Conservation (phyloP, 2,797 vertebrate species). For the Acanthurus lineatus region DNA sequence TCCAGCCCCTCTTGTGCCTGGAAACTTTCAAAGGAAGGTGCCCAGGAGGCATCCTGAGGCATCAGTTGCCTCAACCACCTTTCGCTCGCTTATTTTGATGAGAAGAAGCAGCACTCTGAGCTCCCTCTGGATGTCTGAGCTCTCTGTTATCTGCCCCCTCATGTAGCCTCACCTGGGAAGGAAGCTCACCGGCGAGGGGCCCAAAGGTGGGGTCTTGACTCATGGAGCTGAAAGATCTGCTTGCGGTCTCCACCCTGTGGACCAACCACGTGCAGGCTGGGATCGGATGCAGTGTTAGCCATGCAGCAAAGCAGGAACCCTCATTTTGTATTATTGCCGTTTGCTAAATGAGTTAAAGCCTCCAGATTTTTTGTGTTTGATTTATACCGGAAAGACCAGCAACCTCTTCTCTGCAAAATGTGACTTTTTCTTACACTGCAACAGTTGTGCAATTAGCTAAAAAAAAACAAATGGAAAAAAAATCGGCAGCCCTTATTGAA, state of each 20-base stretch:
- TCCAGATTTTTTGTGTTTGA: background rate
- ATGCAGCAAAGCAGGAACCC: no score
- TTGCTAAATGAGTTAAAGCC: background rate
- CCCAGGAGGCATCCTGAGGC: background rate
- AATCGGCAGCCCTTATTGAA: background rate
- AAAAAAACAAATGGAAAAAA: background rate
- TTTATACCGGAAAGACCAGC: background rate
- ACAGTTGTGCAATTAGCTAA: no score
- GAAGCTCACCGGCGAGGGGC: background rate
- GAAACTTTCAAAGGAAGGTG: background rate
- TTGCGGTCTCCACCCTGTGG: background rate
- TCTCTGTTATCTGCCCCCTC: background rate
- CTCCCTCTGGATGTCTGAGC: background rate
- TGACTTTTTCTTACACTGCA: background rate
- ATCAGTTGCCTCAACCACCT: background rate
- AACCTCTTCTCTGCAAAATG: background rate
- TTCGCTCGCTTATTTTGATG: background rate
- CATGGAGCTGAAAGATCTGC: background rate
- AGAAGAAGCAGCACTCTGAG: background rate
- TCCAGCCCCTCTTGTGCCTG: background rate
- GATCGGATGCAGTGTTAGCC: background rate
- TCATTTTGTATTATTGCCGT: background rate
- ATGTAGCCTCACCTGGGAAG: background rate
- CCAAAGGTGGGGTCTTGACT: background rate
- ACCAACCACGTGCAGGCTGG: background rate